Conservation (phyloP, 2,888 invertebrate genomes). For the Cantharis flavilabris region DNA sequence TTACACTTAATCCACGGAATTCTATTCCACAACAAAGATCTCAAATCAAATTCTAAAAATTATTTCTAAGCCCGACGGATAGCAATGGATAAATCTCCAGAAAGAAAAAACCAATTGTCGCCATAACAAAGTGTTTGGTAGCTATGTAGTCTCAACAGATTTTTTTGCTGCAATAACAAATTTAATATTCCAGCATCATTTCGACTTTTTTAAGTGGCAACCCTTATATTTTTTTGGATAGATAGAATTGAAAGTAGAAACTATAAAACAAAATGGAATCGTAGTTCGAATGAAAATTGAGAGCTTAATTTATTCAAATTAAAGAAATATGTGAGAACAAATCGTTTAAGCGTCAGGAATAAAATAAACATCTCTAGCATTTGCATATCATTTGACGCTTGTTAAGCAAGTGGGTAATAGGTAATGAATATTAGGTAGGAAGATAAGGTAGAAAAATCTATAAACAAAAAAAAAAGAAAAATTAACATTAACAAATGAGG, state of each 20-base stretch:
- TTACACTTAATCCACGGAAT: neutral
- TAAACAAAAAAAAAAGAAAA: neutral
- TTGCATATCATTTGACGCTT: constrained; percentile 10
- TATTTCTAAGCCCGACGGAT: neutral
- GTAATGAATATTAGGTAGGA: neutral
- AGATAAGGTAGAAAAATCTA: neutral
- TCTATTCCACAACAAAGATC: neutral
- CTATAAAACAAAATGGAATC: neutral
- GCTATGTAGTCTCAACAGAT: no score
- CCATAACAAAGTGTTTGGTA: no score
- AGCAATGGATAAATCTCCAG: neutral
- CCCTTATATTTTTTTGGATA: no score
- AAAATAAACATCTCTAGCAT: neutral
- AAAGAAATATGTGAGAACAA: constrained; percentile 10
- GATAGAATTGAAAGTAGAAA: no score
- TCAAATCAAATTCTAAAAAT: no score
- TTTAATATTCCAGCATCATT: no score
- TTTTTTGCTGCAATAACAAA: no score
- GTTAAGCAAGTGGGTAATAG: constrained; percentile 4
- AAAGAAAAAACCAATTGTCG: no score
- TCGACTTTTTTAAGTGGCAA: no score
- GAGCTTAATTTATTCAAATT: neutral
- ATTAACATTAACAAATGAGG: constrained; percentile 17
- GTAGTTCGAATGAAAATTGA: neutral
- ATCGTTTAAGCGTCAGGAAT: constrained; percentile 3